Conservation (phyloP, 2,888 invertebrate species). For the Athripsodes cinereus region DNA sequence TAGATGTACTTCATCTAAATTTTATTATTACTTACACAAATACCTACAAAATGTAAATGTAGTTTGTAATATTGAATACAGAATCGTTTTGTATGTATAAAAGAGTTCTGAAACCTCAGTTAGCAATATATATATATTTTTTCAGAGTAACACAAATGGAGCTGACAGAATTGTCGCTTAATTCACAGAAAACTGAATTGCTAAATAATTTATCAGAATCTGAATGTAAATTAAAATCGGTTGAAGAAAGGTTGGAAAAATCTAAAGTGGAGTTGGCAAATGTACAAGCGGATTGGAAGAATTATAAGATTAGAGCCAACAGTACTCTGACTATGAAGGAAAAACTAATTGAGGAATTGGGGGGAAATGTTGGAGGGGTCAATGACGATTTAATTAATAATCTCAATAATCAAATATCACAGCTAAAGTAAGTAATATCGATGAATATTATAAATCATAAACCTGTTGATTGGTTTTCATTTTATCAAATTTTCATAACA, state of each 20-base stretch:
- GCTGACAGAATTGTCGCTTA: constrained; percentile 13
- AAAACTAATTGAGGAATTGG: constrained; percentile 59
- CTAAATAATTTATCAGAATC: constrained; percentile 39
- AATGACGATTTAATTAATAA: constrained; percentile 33
- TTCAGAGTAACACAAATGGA: constrained; percentile 21
- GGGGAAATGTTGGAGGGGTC: constrained; percentile 30
- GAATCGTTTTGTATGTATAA: too few species aligned
- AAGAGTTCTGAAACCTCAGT: too few species aligned
- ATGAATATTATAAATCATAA: too few species aligned
- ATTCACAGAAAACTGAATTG: constrained; percentile 19
- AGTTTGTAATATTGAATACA: too few species aligned
- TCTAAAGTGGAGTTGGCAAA: constrained; percentile 42
- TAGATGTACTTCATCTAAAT: too few species aligned
- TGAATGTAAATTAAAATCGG: constrained; percentile 40
- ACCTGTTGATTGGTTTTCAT: too few species aligned
- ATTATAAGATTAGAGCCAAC: constrained; percentile 74
- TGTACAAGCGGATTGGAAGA: constrained; percentile 56
- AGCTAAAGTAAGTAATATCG: constrained; percentile 43
- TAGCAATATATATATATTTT: constrained; percentile 1
- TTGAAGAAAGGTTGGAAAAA: constrained; percentile 44
- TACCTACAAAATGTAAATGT: too few species aligned
- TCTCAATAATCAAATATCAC: constrained; percentile 55
- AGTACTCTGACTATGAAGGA: constrained; percentile 73
- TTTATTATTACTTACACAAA: too few species aligned
- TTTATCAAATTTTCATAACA: too few species aligned